These are phyloP conservation scores for Athene cunicularia DNA, from an alignment of 2,113 vertebrate genomes.

Conservation along the genomic window DNA sequence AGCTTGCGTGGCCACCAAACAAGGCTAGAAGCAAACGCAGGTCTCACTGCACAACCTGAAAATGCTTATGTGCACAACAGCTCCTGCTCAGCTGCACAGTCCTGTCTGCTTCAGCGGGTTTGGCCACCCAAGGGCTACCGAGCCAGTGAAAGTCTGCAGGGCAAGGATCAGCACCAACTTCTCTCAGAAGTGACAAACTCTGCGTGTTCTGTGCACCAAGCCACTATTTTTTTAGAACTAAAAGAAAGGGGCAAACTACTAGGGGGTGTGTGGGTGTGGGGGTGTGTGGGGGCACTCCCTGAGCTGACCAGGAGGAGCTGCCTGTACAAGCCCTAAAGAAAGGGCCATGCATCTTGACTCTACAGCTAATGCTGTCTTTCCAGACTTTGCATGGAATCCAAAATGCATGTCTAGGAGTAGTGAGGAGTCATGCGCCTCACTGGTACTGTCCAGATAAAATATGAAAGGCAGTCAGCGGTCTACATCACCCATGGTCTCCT, in stretches of 20 bases:
- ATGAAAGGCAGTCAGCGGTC: background rate
- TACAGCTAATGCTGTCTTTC: background rate
- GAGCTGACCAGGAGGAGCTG: background rate
- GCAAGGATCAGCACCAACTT: background rate
- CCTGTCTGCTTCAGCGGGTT: background rate
- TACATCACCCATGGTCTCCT: background rate
- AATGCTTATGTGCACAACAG: background rate
- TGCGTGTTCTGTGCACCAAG: accelerated
- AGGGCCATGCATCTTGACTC: background rate
- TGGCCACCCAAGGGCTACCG: background rate
- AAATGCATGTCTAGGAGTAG: accelerated
- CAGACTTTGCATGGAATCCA: background rate
- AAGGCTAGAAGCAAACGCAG: background rate
- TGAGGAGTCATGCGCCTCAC: background rate
- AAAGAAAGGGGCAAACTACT: background rate
- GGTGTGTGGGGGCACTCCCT: too few species aligned
- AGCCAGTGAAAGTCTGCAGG: background rate
- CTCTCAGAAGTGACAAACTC: background rate
- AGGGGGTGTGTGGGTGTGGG: too few species aligned
- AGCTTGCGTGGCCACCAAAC: background rate
- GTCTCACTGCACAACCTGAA: background rate
- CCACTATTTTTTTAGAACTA: background rate
- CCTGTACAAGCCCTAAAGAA: background rate
- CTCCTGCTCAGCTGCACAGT: background rate
- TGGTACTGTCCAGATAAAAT: background rate